A percentile compares a stretch with the other conserved stretches of the same genome.
Evolutionary conservation across 2,113 vertebrate genomes (phyloP).

Genomic region (Misgurnus mizolepis): DNA sequence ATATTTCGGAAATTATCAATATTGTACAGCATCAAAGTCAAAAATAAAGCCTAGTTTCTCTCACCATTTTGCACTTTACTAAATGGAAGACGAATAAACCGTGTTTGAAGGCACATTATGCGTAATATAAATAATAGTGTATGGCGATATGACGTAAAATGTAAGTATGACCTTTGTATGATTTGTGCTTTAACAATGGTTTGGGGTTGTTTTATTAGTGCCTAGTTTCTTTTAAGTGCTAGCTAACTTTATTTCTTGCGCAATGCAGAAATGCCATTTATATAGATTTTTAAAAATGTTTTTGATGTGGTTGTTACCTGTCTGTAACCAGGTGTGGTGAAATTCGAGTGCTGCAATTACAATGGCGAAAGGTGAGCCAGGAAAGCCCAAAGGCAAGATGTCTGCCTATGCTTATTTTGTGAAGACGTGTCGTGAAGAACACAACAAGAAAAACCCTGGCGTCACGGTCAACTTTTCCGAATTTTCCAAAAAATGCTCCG

Average conservation of each 20-base stretch:
- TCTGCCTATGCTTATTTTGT: slow-evolving; percentile 90
- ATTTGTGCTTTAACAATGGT: too few species aligned
- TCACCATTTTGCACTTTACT: slow-evolving; percentile 76
- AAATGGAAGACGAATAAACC: slow-evolving; percentile 81
- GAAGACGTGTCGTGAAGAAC: slow-evolving; percentile 87
- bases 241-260: too few species aligned
- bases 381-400: slow-evolving; percentile 90
- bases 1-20: neutral
- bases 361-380: slow-evolving; percentile 89
- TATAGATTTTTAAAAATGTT: too few species aligned
- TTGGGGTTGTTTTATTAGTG: too few species aligned
- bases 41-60: slow-evolving; percentile 78
- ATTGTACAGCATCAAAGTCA: neutral
- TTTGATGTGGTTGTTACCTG: neutral
- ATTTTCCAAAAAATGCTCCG: slow-evolving; percentile 88
- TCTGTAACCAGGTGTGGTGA: slow-evolving; percentile 16
- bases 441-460: slow-evolving; percentile 88
- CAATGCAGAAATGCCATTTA: too few species aligned
- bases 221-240: too few species aligned
- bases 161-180: too few species aligned
- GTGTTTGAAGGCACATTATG: slow-evolving; percentile 53
- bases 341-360: neutral
- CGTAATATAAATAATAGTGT: neutral
- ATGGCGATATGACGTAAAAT: too few species aligned
- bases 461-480: slow-evolving; percentile 86